A percentile compares a stretch with the other conserved stretches of the same genome.
These are phyloP conservation scores for Gymnoscopelus microlampas DNA, from an alignment of 2,797 vertebrate genomes.

Conservation along the genomic window DNA sequence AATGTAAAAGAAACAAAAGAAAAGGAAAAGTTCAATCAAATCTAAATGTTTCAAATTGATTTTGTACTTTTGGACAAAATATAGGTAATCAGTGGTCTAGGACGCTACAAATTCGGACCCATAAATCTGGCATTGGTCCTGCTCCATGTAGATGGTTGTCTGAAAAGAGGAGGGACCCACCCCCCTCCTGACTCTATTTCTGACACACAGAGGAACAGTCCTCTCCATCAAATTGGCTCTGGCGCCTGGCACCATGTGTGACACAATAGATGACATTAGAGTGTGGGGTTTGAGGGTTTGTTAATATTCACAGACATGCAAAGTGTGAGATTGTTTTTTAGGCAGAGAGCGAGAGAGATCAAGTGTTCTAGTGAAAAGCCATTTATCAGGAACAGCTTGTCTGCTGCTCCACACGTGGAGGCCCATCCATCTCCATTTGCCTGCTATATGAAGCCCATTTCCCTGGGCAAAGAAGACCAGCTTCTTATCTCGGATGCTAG, in stretches of 20 bases:
- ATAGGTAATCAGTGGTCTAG: too few species aligned
- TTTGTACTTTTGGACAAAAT: too few species aligned
- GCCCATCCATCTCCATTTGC: slow-evolving; percentile 79
- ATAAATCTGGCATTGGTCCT: not conserved
- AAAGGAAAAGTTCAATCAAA: too few species aligned
- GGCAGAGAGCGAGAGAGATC: slow-evolving; percentile 71
- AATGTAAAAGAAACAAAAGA: too few species aligned
- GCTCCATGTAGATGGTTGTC: slow-evolving; percentile 61
- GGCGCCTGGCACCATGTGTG: slow-evolving; percentile 62
- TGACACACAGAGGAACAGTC: slow-evolving; percentile 63
- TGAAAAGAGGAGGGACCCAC: slow-evolving; percentile 45
- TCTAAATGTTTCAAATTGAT: too few species aligned
- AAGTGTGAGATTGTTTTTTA: slow-evolving; percentile 82
- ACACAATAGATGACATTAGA: slow-evolving; percentile 77
- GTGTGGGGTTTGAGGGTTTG: slow-evolving; percentile 72
- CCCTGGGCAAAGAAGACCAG: slow-evolving; percentile 51
- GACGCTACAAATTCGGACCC: too few species aligned
- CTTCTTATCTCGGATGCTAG: slow-evolving; percentile 40
- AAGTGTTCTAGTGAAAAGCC: slow-evolving; percentile 76
- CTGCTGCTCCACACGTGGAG: slow-evolving; percentile 71
- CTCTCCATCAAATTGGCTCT: slow-evolving; percentile 69
- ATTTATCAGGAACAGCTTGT: slow-evolving; percentile 79
- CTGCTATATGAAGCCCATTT: slow-evolving; percentile 73
- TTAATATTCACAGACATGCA: slow-evolving; percentile 84
- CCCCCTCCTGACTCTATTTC: slow-evolving; percentile 50